Base-by-base conservation (phyloP, 1,140 invertebrate species). In the Zaprionus africanus region DNA sequence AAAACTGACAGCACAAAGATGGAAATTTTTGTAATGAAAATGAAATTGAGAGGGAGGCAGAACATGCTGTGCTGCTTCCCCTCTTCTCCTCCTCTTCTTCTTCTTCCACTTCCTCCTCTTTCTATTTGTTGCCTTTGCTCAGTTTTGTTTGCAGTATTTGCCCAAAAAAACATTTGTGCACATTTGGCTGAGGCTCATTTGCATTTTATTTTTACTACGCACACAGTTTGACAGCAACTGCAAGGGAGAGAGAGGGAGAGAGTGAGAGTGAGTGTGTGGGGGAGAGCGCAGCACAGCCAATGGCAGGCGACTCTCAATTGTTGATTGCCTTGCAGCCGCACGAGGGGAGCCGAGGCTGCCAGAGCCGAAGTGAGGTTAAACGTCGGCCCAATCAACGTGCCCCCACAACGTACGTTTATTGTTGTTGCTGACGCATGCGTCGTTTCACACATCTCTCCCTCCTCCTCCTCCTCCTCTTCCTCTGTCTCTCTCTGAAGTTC, bases 341-440 rank as follows among this genome's bases (percentile, higher is more conserved):
- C 54, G 34, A 51, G 31, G 5, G 22, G 19, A n/a, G 53, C 26
- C 26, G 49, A 26, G 19, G 36, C 57, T 26, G 67, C 41, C 15
- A 17, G 41, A 43, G 79, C 62, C n/a, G 41, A 46, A 38, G n/a
- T 17, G 78, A 63, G 84, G 84, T 87, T 87, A 87, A 87, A 79
- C 80, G 81, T 58, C 81, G 84, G 81, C 78, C 84, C 84, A 88
- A 88, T 88, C 84, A 88, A 84, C 81, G 80, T 86, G 82, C 85
- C 84, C 76, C 81, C 85, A 88, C 5, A 17, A 17, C 9, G 12
- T 78, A 17, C 9, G 12, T 78, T 81, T 78, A 82, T 66, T 72
- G 62, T 41, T 66, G 57, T 34, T 60, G 69, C 78, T 88, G 84
- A 88, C 84, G 84, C 84, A 88, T 88, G 85, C 85, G 84, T 76